Conservation (phyloP, 2,888 invertebrate genomes). For the Sepioteuthis lessoniana region DNA sequence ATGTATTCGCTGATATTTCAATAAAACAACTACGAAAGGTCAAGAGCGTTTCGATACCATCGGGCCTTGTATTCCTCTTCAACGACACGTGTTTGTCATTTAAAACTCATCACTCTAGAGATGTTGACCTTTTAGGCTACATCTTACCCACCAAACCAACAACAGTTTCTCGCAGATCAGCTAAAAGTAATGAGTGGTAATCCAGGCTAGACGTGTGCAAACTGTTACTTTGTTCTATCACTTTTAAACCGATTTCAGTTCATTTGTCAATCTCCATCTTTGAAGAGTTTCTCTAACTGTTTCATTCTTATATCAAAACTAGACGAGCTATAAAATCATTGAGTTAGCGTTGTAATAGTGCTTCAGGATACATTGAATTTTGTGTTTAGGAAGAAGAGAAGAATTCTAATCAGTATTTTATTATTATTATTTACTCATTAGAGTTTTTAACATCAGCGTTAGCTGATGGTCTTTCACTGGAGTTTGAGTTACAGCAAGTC, state of each 20-base stretch:
- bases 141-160: neutral
- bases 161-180: neutral
- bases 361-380: too few species aligned
- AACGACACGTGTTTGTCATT: slow-evolving; percentile 33
- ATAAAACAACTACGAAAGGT: neutral
- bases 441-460: too few species aligned
- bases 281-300: too few species aligned
- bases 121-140: neutral
- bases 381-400: too few species aligned
- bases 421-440: too few species aligned
- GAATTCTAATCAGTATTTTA: too few species aligned
- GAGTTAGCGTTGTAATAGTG: too few species aligned
- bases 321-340: too few species aligned
- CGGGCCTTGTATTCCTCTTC: neutral
- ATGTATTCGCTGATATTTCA: neutral
- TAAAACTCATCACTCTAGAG: slow-evolving; percentile 11
- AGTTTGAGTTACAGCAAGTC: too few species aligned
- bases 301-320: too few species aligned
- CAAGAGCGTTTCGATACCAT: neutral
- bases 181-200: neutral
- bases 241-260: neutral
- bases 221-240: neutral
- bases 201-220: neutral
- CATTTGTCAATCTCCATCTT: neutral
- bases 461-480: too few species aligned